A percentile compares a stretch with the other conserved stretches of the same genome.
Conservation (phyloP, 1,140 invertebrate genomes). For the Artemia franciscana region DNA sequence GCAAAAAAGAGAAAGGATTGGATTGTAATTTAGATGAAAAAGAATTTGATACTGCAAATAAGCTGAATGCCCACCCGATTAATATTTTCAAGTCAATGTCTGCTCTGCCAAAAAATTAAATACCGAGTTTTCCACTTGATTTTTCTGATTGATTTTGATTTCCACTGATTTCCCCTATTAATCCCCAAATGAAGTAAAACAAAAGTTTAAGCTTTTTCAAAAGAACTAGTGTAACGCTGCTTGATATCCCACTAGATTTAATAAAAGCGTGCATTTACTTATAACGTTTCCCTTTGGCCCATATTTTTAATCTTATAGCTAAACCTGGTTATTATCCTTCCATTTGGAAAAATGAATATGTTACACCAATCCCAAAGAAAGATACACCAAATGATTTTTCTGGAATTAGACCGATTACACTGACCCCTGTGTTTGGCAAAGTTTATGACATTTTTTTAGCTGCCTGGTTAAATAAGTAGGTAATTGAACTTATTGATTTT, state of each 20-base stretch:
- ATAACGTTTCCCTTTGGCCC: not conserved
- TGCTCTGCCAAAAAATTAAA: not conserved
- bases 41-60: not conserved
- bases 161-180: not conserved
- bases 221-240: not conserved
- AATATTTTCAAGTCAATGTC: not conserved
- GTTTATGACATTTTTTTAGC: too few relatives aligned
- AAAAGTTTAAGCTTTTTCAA: not conserved
- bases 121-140: not conserved
- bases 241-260: not conserved
- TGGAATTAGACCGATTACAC: too few relatives aligned
- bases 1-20: not conserved
- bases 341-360: not conserved
- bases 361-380: too few relatives aligned
- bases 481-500: too few relatives aligned
- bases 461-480: too few relatives aligned
- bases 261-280: not conserved
- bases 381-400: too few relatives aligned
- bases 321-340: not conserved
- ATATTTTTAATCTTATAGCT: not conserved
- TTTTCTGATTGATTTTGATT: not conserved
- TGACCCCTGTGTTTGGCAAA: too few relatives aligned
- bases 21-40: not conserved
- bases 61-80: not conserved
- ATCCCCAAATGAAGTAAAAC: not conserved